Conservation (phyloP, 2,888 invertebrate genomes). For the Hylaea fasciaria region DNA sequence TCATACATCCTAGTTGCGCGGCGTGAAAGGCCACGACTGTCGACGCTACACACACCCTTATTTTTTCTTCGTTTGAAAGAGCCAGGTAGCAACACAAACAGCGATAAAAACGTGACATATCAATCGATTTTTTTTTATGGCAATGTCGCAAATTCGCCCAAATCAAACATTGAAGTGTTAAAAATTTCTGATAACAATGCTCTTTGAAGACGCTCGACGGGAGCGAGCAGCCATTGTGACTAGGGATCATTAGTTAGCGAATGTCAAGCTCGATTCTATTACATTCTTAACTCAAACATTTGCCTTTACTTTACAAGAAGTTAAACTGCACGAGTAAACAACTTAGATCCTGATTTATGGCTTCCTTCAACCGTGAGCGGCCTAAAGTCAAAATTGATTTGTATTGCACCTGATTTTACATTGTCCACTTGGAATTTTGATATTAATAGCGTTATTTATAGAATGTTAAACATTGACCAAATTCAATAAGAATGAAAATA, state of each 20-base stretch:
- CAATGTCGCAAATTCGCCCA: constrained; percentile 78
- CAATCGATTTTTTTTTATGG: constrained; percentile 77
- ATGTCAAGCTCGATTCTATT: constrained; percentile 69
- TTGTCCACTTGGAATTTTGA: neutral
- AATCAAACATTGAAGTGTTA: constrained; percentile 84
- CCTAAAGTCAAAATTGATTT: constrained; percentile 49
- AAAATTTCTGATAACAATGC: constrained; percentile 75
- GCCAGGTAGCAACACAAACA: constrained; percentile 82
- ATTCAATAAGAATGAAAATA: neutral
- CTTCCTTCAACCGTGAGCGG: constrained; percentile 31
- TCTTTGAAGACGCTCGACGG: constrained; percentile 70
- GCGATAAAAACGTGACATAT: constrained; percentile 81
- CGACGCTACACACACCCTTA: constrained; percentile 63
- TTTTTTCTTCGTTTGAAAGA: constrained; percentile 62
- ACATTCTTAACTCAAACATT: constrained; percentile 64
- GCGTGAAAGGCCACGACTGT: constrained; percentile 63
- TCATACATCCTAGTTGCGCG: constrained; percentile 61
- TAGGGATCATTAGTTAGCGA: constrained; percentile 78
- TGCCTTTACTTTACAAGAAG: constrained; percentile 72
- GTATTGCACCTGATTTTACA: constrained; percentile 51
- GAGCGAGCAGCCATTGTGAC: constrained; percentile 70
- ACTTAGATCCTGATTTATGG: constrained; percentile 71
- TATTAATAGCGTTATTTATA: constrained; percentile 1
- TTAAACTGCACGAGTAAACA: constrained; percentile 73
- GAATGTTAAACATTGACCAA: constrained; percentile 3